Base-by-base conservation (phyloP, 2,113 vertebrate species). In the Pardalotus punctatus region DNA sequence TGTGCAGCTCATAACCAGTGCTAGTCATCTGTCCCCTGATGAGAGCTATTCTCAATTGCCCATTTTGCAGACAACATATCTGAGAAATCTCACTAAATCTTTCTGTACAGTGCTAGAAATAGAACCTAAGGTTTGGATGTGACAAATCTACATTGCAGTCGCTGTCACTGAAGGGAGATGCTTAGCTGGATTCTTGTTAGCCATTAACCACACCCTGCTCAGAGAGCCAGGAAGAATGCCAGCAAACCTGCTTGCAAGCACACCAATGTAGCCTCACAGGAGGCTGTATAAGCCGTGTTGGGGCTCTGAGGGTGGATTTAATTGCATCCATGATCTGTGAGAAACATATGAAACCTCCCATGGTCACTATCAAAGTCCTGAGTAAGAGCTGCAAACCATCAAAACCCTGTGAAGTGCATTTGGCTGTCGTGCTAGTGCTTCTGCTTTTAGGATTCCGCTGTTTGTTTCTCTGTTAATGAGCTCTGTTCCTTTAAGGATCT, bases 171-270 rank as follows among this genome's bases (percentile, higher is more conserved):
- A 60, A 83, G 24, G 25, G 65, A 88, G 67, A 81, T 33, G 76
- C 61, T 86, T 65, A 72, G 80, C 82, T 92, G 69, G 60, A 28
- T 71, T 96, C 77, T 90, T 40, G 33, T 58, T 86, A 84, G 90
- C 94, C 86, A 86, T 91, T 95, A 96, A 90, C 88, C 88, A 74
- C 76, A 78, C 88, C 90, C 90, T 85, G 70, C 84, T 79, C 91
- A 56, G 33, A 42, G 57, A 87, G 65, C 35, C 60, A 85, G 43
- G 58, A 74, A 74, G 60, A 48, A 62, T 58, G 60, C 92, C 90
- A 95, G 85, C 51, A 93, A 92, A 78, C 31, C 80, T 91, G 81
- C 53, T 33, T 38, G n/a, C 72, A 43, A 71, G 42, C 33, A 48
- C 31, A 45, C 33, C 58, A 56, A 43, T 4, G 1, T 28, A 36